Percentiles rank a stretch among this genome's conserved stretches.
phyloP scores from a whole-genome alignment of 2,888 invertebrate species.

The Agrochola lota region DNA sequence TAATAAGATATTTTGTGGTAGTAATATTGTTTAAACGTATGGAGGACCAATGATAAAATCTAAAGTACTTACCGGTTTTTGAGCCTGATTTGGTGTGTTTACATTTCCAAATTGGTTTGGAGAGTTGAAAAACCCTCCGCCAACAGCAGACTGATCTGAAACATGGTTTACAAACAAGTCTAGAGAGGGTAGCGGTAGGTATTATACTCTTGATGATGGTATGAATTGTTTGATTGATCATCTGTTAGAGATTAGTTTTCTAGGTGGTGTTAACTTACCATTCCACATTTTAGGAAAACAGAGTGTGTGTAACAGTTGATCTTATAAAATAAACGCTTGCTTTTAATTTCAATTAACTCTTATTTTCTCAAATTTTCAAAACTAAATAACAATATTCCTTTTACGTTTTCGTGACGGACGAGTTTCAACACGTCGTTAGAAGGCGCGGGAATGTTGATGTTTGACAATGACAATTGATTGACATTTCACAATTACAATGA shows the following conservation, averaged over 20 bases:
- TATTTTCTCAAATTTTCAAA: not conserved
- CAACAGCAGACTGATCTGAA: slow-evolving; percentile 86
- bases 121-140: slow-evolving; percentile 88
- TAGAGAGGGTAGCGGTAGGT: not conserved
- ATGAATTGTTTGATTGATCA: not conserved
- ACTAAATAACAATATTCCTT: not conserved
- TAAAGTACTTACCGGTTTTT: slow-evolving; percentile 79
- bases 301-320: not conserved
- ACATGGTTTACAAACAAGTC: slow-evolving; percentile 35
- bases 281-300: slow-evolving; percentile 75
- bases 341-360: not conserved
- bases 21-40: not conserved
- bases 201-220: not conserved
- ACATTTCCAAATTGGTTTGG: slow-evolving; percentile 87
- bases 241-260: not conserved
- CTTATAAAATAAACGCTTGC: not conserved
- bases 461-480: slow-evolving; percentile 10
- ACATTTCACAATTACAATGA: slow-evolving; percentile 1
- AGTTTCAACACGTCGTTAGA: slow-evolving; percentile 37
- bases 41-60: not conserved
- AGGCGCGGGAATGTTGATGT: slow-evolving; percentile 33
- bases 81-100: slow-evolving; percentile 85
- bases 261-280: slow-evolving; percentile 65
- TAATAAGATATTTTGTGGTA: not conserved
- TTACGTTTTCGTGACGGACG: slow-evolving; percentile 7